Conservation (phyloP, 2,113 vertebrate species). For the Petrocephalus zakoni region DNA sequence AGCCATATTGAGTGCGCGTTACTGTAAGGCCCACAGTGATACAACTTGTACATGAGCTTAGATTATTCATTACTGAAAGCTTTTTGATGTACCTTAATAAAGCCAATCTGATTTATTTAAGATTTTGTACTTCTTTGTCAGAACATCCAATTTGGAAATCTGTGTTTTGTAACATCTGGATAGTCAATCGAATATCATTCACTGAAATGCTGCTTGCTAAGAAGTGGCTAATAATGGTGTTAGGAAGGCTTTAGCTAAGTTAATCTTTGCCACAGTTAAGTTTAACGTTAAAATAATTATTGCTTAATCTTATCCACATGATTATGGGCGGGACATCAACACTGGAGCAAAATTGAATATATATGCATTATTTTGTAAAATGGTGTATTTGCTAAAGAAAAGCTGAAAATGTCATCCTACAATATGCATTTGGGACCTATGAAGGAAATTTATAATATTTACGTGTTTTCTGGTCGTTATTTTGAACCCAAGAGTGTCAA, state of each 20-base stretch:
- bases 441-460: background rate
- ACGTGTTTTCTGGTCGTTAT: background rate
- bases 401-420: background rate
- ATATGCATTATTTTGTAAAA: background rate
- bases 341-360: background rate
- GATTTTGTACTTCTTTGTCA: background rate
- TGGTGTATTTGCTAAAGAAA: background rate
- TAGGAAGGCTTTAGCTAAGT: background rate
- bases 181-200: background rate
- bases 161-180: background rate
- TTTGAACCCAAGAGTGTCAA: background rate
- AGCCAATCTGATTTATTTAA: background rate
- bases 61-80: background rate
- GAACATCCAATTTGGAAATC: background rate
- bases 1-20: background rate
- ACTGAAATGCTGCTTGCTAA: background rate
- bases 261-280: background rate
- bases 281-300: background rate
- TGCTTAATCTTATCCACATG: background rate
- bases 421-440: background rate
- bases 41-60: background rate
- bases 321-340: background rate
- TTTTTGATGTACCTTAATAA: no score
- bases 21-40: background rate
- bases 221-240: background rate